Evolutionary conservation across 2,797 vertebrate species (phyloP), one percentile per base, ranked within the genome.

Genomic region (Leptodactylus fallax): DNA sequence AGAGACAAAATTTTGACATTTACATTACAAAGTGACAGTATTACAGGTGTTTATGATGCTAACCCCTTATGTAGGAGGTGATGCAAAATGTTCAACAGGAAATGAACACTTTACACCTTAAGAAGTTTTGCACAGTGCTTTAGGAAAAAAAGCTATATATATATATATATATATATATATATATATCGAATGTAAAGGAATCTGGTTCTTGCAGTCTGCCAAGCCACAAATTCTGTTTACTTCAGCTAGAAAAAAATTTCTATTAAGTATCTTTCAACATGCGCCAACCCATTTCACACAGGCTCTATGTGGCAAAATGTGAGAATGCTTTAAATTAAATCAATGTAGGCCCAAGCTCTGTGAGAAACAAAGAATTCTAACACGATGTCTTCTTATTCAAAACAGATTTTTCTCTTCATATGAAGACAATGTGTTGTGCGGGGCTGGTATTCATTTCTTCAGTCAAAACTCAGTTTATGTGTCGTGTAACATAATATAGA

Each of bases 201-300:
- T 80, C 83, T 55, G 56, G 90, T 91, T 87, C 36, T 72, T 90
- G 76, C 78, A 74, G 72, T 67, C 3, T 53, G 56, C 17, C 79
- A 89, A 82, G 60, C 84, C 84, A 53, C 1, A 92, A 88, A 21
- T 77, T 53, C 85, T 90, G 89, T 90, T 91, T 84, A 89, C 51
- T 90, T 85, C 86, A 90, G 69, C 86, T 53, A 74, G 17, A 81
- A 60, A 87, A 51, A 55, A 87, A 58, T 45, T 88, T 90, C 61
- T 87, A 87, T 78, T 85, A 85, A 91, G 90, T 90, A 91, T 81
- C 0, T 69, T 90, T 89, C 51, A 87, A 90, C 49, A 91, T 55
- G 87, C 85, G 86, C 86, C 86, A 85, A 51, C 56, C 60, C 69
- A 69, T 81, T 72, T 67, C 49, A 86, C 69, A 14, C 55, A 85